These are phyloP conservation scores for Pardosa pseudoannulata DNA, from an alignment of 2,888 invertebrate species.

Conservation along the genomic window DNA sequence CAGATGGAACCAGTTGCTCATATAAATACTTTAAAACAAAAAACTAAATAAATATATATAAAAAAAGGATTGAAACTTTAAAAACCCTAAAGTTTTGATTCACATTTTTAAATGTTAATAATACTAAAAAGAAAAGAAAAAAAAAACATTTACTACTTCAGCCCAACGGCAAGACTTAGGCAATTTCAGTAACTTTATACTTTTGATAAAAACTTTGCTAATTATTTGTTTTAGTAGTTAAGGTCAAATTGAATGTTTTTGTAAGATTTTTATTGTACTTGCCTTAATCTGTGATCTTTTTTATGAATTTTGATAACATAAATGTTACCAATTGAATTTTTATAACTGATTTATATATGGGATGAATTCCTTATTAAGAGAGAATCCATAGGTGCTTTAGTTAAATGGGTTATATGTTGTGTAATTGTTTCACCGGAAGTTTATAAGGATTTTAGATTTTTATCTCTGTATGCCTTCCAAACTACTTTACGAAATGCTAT, in stretches of 20 bases:
- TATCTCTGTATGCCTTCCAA: not conserved
- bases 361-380: not conserved
- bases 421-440: not conserved
- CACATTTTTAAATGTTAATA: too few species aligned
- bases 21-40: too few species aligned
- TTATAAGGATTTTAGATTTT: not conserved
- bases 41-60: too few species aligned
- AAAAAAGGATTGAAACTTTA: too few species aligned
- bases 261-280: conserved; percentile 50
- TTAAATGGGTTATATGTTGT: not conserved
- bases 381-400: not conserved
- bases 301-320: conserved; percentile 48
- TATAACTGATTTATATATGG: conserved; percentile 41
- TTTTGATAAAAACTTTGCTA: conserved; percentile 2
- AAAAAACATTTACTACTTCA: too few species aligned
- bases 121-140: too few species aligned
- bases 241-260: conserved; percentile 20
- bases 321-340: conserved; percentile 44
- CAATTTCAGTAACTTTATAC: not conserved
- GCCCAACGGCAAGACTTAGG: too few species aligned
- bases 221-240: not conserved
- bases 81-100: too few species aligned
- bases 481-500: conserved; percentile 7
- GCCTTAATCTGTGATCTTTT: conserved; percentile 65
- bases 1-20: too few species aligned